phyloP scores from a whole-genome alignment of 2,888 invertebrate species.

The Drosophila putrida region DNA sequence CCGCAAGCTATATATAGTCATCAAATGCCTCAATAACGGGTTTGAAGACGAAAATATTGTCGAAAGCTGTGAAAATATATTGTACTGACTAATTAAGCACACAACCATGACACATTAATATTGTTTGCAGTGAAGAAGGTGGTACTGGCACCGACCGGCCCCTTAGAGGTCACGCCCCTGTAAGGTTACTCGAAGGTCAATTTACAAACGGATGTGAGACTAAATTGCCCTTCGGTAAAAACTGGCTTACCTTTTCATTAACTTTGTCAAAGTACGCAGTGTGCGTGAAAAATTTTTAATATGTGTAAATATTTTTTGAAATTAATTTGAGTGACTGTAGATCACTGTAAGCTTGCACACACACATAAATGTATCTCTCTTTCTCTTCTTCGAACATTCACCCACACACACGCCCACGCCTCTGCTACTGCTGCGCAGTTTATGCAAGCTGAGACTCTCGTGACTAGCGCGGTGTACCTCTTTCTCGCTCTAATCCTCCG shows the following conservation, averaged over 20 bases:
- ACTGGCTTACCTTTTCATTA: constrained; percentile 2
- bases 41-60: constrained; percentile 31
- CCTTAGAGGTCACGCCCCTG: constrained; percentile 26
- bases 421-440: constrained; percentile 67
- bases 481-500: constrained; percentile 5
- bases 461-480: constrained; percentile 28
- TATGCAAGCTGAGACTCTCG: constrained; percentile 46
- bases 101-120: constrained; percentile 38
- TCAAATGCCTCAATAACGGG: constrained; percentile 34
- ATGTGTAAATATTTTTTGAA: constrained; percentile 12
- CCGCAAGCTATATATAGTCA: constrained; percentile 47
- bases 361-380: constrained; percentile 17
- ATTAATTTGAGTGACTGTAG: not conserved
- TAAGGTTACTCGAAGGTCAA: constrained; percentile 25
- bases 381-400: constrained; percentile 33
- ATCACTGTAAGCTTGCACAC: constrained; percentile 47
- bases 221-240: constrained; percentile 10
- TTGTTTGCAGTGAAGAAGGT: constrained; percentile 26
- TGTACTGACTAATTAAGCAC: constrained; percentile 36
- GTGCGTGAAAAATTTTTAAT: not conserved
- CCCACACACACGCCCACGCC: constrained; percentile 42
- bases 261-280: not conserved
- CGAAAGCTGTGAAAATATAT: constrained; percentile 25
- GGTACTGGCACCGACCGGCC: constrained; percentile 42
- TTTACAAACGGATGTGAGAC: not conserved